Conservation (phyloP, 2,113 vertebrate species). For the Aleadryas rufinucha region DNA sequence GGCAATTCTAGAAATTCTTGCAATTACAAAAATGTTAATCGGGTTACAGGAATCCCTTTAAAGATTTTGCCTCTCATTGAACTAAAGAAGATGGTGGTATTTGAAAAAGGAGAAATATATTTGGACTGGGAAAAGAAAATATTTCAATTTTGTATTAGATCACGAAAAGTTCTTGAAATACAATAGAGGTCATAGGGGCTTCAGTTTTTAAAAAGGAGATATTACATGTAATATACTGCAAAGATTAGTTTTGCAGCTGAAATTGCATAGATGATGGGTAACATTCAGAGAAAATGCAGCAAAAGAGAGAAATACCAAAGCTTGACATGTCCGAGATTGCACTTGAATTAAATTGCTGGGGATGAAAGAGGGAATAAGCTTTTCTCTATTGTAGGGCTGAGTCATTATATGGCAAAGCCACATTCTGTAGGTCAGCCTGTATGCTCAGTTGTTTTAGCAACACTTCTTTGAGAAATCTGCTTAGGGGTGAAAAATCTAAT, state of each 20-base stretch:
- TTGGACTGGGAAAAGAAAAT: constrained; percentile 36
- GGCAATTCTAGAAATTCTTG: constrained; percentile 1
- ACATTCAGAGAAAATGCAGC: constrained; percentile 53
- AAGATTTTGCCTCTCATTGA: not conserved
- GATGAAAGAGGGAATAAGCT: constrained; percentile 52
- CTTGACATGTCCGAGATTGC: constrained; percentile 49
- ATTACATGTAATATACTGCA: constrained; percentile 59
- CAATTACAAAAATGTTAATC: not conserved
- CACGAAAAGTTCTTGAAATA: constrained; percentile 36
- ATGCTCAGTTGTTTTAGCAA: constrained; percentile 2
- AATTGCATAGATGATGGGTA: constrained; percentile 68
- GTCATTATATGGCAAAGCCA: not conserved
- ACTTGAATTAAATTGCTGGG: constrained; percentile 59
- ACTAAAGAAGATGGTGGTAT: not conserved
- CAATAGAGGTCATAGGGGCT: constrained; percentile 30
- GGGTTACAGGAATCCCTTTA: not conserved
- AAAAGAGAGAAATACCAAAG: constrained; percentile 57
- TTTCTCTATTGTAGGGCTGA: constrained; percentile 6
- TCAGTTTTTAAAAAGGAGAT: constrained; percentile 42
- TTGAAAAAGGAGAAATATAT: constrained; percentile 8
- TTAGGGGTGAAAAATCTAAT: not conserved
- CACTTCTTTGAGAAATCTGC: not conserved
- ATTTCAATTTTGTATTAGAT: constrained; percentile 53
- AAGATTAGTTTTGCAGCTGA: constrained; percentile 71
- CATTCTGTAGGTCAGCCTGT: not conserved